phyloP scores from a whole-genome alignment of 2,888 invertebrate genomes.

The Nysson spinosus region DNA sequence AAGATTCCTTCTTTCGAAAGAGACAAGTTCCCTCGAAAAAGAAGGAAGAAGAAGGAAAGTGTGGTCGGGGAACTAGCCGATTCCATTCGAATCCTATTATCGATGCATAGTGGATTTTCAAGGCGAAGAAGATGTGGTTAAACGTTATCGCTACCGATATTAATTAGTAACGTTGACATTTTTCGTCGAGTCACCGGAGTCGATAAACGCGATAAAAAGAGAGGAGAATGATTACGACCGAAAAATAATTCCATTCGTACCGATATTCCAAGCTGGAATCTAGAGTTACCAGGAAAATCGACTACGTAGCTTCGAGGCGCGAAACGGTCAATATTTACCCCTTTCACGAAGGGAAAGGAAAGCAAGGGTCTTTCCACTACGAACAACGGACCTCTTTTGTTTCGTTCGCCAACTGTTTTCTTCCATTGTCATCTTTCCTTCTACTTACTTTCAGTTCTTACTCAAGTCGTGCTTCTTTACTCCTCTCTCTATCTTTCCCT shows the following conservation, averaged over 20 bases:
- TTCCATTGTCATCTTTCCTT: constrained; percentile 32
- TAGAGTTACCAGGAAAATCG: constrained; percentile 41
- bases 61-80: background rate
- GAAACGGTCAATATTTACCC: constrained; percentile 58
- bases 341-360: constrained; percentile 34
- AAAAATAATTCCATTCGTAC: constrained; percentile 7
- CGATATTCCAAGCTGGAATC: constrained; percentile 51
- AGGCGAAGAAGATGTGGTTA: too few species aligned
- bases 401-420: constrained; percentile 55
- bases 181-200: background rate
- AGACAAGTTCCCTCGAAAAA: constrained; percentile 13
- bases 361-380: constrained; percentile 58
- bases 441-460: constrained; percentile 32
- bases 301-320: constrained; percentile 9
- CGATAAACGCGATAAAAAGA: background rate
- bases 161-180: too few species aligned
- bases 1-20: constrained; percentile 26
- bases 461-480: constrained; percentile 22
- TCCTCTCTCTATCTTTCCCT: constrained; percentile 6
- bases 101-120: background rate
- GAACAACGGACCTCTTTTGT: constrained; percentile 62
- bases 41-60: background rate
- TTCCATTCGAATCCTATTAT: background rate
- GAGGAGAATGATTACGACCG: background rate
- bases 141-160: too few species aligned